These are phyloP conservation scores for Heloderma charlesbogerti DNA, from an alignment of 2,113 vertebrate species.

Conservation along the genomic window DNA sequence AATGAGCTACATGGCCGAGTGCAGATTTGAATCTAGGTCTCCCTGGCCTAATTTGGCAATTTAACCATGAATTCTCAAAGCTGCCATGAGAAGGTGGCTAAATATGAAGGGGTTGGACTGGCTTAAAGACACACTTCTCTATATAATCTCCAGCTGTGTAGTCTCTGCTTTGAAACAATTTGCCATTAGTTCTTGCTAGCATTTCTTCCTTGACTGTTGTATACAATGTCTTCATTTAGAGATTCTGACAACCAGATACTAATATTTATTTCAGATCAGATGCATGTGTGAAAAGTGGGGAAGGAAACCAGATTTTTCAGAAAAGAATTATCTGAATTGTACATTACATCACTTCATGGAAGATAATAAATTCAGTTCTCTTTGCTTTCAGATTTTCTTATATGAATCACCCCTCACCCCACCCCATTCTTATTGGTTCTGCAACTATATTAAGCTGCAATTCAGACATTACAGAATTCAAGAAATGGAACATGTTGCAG, in stretches of 20 bases:
- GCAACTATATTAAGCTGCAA: neutral
- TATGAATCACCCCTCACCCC: too few relatives aligned
- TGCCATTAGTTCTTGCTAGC: too few relatives aligned
- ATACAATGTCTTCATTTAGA: constrained; percentile 40
- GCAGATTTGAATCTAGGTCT: too few relatives aligned
- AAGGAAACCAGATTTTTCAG: neutral
- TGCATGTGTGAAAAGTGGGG: neutral
- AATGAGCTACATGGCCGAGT: too few relatives aligned
- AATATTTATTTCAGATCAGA: neutral
- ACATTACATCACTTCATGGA: neutral
- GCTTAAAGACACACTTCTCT: too few relatives aligned
- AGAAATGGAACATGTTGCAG: neutral
- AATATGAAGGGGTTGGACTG: too few relatives aligned
- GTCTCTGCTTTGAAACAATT: too few relatives aligned
- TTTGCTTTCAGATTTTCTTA: neutral
- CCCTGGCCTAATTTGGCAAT: too few relatives aligned
- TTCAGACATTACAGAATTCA: neutral
- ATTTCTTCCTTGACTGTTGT: too few relatives aligned
- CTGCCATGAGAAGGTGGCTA: too few relatives aligned
- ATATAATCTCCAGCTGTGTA: too few relatives aligned
- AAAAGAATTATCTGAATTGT: neutral
- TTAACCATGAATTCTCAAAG: too few relatives aligned
- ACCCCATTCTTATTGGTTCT: neutral
- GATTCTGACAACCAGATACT: neutral
- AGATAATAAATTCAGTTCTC: neutral